Percentiles rank a stretch among this genome's conserved stretches.
Evolutionary conservation across 2,888 invertebrate species (phyloP).

Genomic region (Acleris emargana): DNA sequence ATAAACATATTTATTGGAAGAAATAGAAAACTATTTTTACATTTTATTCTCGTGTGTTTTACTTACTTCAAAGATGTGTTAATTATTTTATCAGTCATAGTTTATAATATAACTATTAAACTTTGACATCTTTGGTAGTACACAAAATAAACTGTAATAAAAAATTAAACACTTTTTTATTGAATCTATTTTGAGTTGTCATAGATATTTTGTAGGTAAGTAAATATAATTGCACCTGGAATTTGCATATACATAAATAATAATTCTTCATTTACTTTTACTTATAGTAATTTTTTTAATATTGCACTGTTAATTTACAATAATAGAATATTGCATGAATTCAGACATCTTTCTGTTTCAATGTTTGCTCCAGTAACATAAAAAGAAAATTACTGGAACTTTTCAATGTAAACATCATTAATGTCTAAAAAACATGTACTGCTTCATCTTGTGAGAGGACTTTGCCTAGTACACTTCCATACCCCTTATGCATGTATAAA

Average conservation of each 20-base stretch:
- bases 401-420: constrained; percentile 28
- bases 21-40: constrained; percentile 39
- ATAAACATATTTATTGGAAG: constrained; percentile 37
- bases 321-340: constrained; percentile 59
- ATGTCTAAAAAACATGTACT: constrained; percentile 26
- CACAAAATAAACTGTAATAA: constrained; percentile 45
- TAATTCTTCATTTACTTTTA: constrained; percentile 60
- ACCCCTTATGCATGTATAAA: constrained; percentile 25
- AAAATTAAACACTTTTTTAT: constrained; percentile 44
- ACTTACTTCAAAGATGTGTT: constrained; percentile 36
- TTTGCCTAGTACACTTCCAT: constrained; percentile 30
- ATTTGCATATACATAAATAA: constrained; percentile 55
- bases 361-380: constrained; percentile 35
- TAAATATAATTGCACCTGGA: constrained; percentile 66
- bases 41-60: constrained; percentile 34
- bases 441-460: constrained; percentile 26
- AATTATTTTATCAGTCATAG: constrained; percentile 52
- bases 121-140: constrained; percentile 73
- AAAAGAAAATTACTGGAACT: constrained; percentile 30
- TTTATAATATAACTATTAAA: constrained; percentile 40
- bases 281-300: constrained; percentile 78
- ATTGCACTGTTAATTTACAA: constrained; percentile 75
- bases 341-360: constrained; percentile 42
- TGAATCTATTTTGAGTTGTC: constrained; percentile 44
- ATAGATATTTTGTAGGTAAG: constrained; percentile 41